Percentiles rank a stretch among this genome's conserved stretches.
Conservation (phyloP, 2,888 invertebrate species). For the Catocala nupta region DNA sequence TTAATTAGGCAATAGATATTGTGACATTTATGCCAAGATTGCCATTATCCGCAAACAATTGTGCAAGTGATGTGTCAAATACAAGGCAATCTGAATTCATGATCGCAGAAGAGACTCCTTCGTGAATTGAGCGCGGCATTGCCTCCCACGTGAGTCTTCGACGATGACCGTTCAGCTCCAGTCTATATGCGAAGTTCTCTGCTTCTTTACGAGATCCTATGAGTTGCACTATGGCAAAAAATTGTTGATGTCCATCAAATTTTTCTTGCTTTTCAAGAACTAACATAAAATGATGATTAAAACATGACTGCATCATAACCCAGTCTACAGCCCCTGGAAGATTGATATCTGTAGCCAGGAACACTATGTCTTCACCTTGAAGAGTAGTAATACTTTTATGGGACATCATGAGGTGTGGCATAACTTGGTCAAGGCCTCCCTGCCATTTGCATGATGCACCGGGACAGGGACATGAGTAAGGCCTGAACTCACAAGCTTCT, state of each 20-base stretch:
- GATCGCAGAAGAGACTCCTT: conserved; percentile 99
- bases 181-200: conserved; percentile 99
- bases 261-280: conserved; percentile 99
- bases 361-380: conserved; percentile 99
- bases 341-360: conserved; percentile 99
- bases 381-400: conserved; percentile 99
- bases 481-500: conserved; percentile 99
- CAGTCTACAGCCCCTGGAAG: conserved; percentile 99
- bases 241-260: conserved; percentile 98
- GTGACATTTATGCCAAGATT: conserved; percentile 99
- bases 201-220: conserved; percentile 99
- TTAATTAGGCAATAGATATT: conserved; percentile 81
- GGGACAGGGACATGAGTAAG: conserved; percentile 99
- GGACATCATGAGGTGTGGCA: conserved; percentile 98
- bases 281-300: conserved; percentile 99
- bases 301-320: conserved; percentile 99
- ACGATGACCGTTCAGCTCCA: conserved; percentile 98
- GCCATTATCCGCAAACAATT: conserved; percentile 99
- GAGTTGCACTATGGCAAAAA: conserved; percentile 99
- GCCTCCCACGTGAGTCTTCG: conserved; percentile 99
- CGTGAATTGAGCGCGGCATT: conserved; percentile 99
- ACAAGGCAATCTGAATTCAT: conserved; percentile 99
- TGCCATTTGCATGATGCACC: conserved; percentile 99
- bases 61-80: conserved; percentile 99
- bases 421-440: conserved; percentile 98